Percentiles rank a stretch among this genome's conserved stretches.
Conservation (phyloP, 2,797 vertebrate species). For the Artibeus jamaicensis region DNA sequence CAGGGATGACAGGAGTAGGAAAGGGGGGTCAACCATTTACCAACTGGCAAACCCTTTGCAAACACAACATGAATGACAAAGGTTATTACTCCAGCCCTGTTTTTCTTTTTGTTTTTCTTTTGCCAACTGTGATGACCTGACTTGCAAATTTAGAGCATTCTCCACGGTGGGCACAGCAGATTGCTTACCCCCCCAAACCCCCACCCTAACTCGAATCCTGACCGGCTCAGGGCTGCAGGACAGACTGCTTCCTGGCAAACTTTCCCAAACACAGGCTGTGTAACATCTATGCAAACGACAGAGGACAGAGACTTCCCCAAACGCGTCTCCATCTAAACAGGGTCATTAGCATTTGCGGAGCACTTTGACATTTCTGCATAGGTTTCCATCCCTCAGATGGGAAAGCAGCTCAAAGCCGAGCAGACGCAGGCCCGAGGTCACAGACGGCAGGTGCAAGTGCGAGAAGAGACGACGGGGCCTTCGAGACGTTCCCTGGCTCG, state of each 20-base stretch:
- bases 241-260: slow-evolving; percentile 43
- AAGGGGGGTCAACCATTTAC: not conserved
- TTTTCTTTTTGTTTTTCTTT: not conserved
- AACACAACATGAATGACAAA: slow-evolving; percentile 54
- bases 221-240: slow-evolving; percentile 16
- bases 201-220: slow-evolving; percentile 15
- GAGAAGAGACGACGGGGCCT: not conserved
- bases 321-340: not conserved
- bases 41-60: slow-evolving; percentile 32
- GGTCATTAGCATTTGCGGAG: not conserved
- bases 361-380: not conserved
- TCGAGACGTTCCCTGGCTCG: not conserved
- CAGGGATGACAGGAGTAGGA: not conserved
- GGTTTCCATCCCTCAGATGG: not conserved
- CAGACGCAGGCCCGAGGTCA: not conserved
- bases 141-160: slow-evolving; percentile 71
- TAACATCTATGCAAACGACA: slow-evolving; percentile 13
- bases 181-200: slow-evolving; percentile 71
- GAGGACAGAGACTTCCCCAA: not conserved
- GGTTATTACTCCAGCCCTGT: slow-evolving; percentile 18
- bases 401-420: not conserved
- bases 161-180: slow-evolving; percentile 57
- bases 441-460: not conserved
- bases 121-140: slow-evolving; percentile 46
- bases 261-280: slow-evolving; percentile 32